Conservation (phyloP, 1,140 invertebrate species). For the Subanguina moxae region DNA sequence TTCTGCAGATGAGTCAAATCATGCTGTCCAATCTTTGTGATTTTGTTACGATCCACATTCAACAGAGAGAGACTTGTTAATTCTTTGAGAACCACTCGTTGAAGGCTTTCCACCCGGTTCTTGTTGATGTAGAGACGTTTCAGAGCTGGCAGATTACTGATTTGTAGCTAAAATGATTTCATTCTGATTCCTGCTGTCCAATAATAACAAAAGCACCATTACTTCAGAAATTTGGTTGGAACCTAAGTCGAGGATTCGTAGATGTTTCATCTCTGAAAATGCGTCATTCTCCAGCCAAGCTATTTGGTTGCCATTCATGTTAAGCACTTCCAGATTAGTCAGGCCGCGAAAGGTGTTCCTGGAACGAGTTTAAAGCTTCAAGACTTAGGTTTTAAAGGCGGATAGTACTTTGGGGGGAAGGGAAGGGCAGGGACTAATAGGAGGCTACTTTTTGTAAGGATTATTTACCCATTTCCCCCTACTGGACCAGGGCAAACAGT, state of each 20-base stretch:
- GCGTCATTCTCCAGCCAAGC: slow-evolving; percentile 33
- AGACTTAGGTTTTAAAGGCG: no score
- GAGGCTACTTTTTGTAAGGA: no score
- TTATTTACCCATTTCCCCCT: no score
- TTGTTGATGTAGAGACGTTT: slow-evolving; percentile 53
- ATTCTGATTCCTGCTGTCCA: no score
- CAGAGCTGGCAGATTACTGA: slow-evolving; percentile 37
- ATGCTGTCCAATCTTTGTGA: slow-evolving; percentile 32
- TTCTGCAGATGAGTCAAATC: slow-evolving; percentile 35
- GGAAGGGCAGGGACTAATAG: no score
- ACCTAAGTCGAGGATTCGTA: slow-evolving; percentile 47
- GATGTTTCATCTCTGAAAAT: slow-evolving; percentile 40
- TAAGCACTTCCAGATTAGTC: slow-evolving; percentile 38
- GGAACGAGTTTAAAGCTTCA: no score
- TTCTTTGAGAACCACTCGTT: slow-evolving; percentile 39
- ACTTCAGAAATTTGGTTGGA: slow-evolving; percentile 40
- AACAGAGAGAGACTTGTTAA: slow-evolving; percentile 33
- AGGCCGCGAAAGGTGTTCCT: slow-evolving; percentile 52
- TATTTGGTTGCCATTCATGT: slow-evolving; percentile 40
- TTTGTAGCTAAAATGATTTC: slow-evolving; percentile 35
- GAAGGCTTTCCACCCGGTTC: slow-evolving; percentile 44
- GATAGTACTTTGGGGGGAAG: no score
- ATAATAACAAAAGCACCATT: not conserved
- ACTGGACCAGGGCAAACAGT: no score
- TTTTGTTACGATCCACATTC: slow-evolving; percentile 45